A percentile compares a stretch with the other conserved stretches of the same genome.
Conservation (phyloP, 2,113 vertebrate species). For the Hoplias malabaricus region DNA sequence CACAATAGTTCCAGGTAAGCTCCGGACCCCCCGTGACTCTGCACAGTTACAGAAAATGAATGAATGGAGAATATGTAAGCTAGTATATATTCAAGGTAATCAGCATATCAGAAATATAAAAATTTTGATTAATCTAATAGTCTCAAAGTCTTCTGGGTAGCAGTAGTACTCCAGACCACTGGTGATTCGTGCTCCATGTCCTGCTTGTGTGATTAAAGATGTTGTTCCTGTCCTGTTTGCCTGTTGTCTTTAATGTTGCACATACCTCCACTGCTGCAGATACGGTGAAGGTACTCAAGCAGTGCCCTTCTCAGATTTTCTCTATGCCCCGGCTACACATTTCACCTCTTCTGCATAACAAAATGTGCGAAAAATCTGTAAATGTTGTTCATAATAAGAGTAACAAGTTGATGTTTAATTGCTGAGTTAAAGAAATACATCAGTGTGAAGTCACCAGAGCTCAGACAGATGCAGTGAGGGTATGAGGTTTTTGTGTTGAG, state of each 20-base stretch:
- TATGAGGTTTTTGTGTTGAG: background rate
- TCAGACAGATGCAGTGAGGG: background rate
- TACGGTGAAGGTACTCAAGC: background rate
- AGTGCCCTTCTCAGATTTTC: too few species aligned
- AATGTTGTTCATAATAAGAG: background rate
- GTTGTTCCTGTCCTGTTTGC: background rate
- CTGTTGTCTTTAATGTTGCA: background rate
- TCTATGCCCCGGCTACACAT: background rate
- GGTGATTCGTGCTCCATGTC: background rate
- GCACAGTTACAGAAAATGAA: too few species aligned
- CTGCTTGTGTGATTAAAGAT: background rate
- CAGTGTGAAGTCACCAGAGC: background rate
- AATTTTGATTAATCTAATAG: too few species aligned
- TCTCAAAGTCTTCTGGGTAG: too few species aligned
- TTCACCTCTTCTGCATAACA: background rate
- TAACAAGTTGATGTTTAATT: background rate
- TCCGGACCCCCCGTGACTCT: too few species aligned
- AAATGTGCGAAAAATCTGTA: background rate
- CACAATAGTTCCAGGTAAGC: too few species aligned
- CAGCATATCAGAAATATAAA: too few species aligned
- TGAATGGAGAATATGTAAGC: too few species aligned
- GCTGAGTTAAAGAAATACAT: background rate
- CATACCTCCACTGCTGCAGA: background rate
- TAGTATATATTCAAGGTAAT: too few species aligned
- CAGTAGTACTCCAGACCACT: background rate